Percentiles rank a stretch among this genome's conserved stretches.
Conservation (phyloP, 2,888 invertebrate species). For the Nowickia ferox region DNA sequence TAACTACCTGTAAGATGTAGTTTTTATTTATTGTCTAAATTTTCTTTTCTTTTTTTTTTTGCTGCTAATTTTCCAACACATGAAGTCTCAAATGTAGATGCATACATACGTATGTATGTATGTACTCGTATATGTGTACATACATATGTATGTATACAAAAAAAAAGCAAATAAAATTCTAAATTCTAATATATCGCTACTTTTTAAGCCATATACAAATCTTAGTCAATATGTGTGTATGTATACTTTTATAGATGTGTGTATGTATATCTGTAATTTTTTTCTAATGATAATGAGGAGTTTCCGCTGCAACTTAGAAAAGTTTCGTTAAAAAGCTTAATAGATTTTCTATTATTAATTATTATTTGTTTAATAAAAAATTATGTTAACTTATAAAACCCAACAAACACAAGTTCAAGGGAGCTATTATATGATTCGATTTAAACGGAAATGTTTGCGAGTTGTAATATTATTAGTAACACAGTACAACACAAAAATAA, state of each 20-base stretch:
- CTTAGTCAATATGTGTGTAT: constrained; percentile 49
- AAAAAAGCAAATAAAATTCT: constrained; percentile 25
- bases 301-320: constrained; percentile 63
- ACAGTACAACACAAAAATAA: no score
- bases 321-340: constrained; percentile 37
- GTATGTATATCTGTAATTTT: constrained; percentile 12
- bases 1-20: constrained; percentile 49
- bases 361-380: constrained; percentile 40
- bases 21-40: constrained; percentile 55
- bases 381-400: constrained; percentile 1
- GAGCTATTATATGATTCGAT: not conserved
- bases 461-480: no score
- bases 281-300: constrained; percentile 57
- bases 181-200: constrained; percentile 49
- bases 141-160: not conserved
- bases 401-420: not conserved
- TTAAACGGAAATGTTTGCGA: no score
- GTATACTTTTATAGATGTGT: constrained; percentile 24
- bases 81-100: constrained; percentile 25
- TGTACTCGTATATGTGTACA: no score
- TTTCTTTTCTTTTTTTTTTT: constrained; percentile 8
- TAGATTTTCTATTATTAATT: constrained; percentile 54
- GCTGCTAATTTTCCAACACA: constrained; percentile 35
- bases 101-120: no score
- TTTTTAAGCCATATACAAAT: constrained; percentile 62